A percentile compares a stretch with the other conserved stretches of the same genome.
Evolutionary conservation across 1,140 invertebrate genomes (phyloP).

Genomic region (Nasonia vitripennis): DNA sequence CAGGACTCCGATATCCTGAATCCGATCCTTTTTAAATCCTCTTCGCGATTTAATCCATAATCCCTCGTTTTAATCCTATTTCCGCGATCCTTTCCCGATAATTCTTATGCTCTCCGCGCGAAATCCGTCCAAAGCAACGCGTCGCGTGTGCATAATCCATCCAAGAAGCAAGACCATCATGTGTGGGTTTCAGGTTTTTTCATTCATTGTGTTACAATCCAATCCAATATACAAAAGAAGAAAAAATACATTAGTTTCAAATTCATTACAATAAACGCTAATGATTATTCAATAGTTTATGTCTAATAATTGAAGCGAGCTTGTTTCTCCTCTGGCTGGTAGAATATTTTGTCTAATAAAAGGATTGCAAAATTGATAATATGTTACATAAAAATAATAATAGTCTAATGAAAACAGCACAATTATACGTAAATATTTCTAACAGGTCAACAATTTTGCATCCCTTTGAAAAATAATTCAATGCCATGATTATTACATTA

Average conservation of each 20-base stretch:
- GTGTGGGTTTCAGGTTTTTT: conserved; percentile 75
- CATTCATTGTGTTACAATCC: conserved; percentile 76
- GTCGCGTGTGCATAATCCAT: conserved; percentile 70
- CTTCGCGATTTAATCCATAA: conserved; percentile 52
- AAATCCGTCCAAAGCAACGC: conserved; percentile 71
- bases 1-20: conserved; percentile 37
- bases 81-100: conserved; percentile 58
- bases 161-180: conserved; percentile 73
- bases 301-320: conserved; percentile 28
- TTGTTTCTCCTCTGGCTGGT: conserved; percentile 1
- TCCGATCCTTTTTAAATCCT: conserved; percentile 52
- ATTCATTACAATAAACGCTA: conserved; percentile 42
- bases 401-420: background rate
- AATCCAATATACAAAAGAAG: conserved; percentile 77
- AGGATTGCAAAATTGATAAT: conserved; percentile 9
- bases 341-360: conserved; percentile 21
- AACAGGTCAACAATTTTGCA: background rate
- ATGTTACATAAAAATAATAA: background rate
- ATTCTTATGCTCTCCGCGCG: conserved; percentile 66
- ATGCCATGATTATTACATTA: background rate
- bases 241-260: conserved; percentile 76
- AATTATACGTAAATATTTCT: background rate
- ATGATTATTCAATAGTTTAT: conserved; percentile 43
- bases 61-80: conserved; percentile 46
- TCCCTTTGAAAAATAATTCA: background rate